phyloP scores from a whole-genome alignment of 1,140 invertebrate species.

The Drosophila quadrilineata region DNA sequence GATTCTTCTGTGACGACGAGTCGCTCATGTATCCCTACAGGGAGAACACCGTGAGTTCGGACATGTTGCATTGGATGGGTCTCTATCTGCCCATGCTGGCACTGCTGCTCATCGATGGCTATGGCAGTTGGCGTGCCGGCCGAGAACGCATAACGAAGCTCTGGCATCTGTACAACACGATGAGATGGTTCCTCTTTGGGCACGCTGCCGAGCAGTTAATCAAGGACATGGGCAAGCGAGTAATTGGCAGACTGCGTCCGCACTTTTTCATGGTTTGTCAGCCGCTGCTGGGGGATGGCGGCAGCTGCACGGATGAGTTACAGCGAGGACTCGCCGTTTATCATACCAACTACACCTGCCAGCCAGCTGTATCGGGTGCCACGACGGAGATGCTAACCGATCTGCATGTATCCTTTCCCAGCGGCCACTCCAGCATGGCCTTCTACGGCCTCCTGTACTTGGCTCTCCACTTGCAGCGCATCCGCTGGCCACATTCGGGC shows the following conservation, averaged over 20 bases:
- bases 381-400: slow-evolving; percentile 84
- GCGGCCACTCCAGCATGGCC: slow-evolving; percentile 91
- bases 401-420: slow-evolving; percentile 90
- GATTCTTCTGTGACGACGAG: slow-evolving; percentile 97
- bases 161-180: slow-evolving; percentile 85
- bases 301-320: slow-evolving; percentile 55
- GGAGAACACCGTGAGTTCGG: slow-evolving; percentile 86
- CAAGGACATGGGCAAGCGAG: slow-evolving; percentile 94
- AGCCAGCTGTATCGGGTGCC: slow-evolving; percentile 69
- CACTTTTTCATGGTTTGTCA: slow-evolving; percentile 92
- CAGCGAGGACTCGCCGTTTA: slow-evolving; percentile 83
- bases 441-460: slow-evolving; percentile 89
- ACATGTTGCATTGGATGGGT: slow-evolving; percentile 23
- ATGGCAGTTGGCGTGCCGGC: background rate
- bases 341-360: slow-evolving; percentile 85
- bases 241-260: slow-evolving; percentile 93
- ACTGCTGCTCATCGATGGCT: slow-evolving; percentile 24
- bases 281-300: slow-evolving; percentile 82
- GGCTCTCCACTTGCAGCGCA: slow-evolving; percentile 89
- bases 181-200: slow-evolving; percentile 92
- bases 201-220: slow-evolving; percentile 88
- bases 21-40: slow-evolving; percentile 92
- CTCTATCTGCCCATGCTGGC: slow-evolving; percentile 31
- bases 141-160: slow-evolving; percentile 67
- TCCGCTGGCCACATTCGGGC: slow-evolving; percentile 24